These are phyloP conservation scores for Jordanella pulchra DNA, from an alignment of 2,797 vertebrate species.

Conservation along the genomic window DNA sequence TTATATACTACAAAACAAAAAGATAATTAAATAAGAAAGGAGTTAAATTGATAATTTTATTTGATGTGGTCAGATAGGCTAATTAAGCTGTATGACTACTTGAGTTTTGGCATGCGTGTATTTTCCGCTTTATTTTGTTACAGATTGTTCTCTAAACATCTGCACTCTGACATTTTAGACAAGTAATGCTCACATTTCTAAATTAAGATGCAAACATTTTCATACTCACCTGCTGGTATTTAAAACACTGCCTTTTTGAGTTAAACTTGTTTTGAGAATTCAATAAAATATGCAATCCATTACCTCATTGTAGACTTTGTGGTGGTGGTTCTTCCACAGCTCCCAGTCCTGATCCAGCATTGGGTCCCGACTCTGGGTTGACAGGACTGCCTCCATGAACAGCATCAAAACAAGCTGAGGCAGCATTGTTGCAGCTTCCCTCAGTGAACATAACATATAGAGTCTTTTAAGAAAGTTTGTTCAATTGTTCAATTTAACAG, in stretches of 20 bases:
- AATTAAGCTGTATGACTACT: not conserved
- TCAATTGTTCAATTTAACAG: no score
- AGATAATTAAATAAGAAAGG: not conserved
- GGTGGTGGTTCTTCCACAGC: not conserved
- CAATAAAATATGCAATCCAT: not conserved
- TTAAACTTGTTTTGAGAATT: not conserved
- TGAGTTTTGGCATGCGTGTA: not conserved
- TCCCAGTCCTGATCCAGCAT: not conserved
- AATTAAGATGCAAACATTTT: not conserved
- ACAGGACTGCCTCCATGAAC: not conserved
- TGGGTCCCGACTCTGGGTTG: not conserved
- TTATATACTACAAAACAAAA: no score
- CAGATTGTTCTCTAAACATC: not conserved
- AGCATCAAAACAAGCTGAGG: not conserved
- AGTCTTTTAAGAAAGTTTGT: no score
- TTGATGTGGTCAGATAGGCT: not conserved
- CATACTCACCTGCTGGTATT: not conserved
- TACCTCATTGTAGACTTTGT: not conserved
- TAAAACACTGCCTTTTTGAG: not conserved
- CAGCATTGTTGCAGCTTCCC: not conserved
- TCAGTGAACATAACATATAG: not conserved
- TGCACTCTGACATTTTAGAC: not conserved
- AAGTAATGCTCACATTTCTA: not conserved
- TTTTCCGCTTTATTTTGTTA: not conserved
- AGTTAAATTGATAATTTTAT: not conserved